Conservation (phyloP, 2,113 vertebrate genomes). For the Vulpes vulpes region DNA sequence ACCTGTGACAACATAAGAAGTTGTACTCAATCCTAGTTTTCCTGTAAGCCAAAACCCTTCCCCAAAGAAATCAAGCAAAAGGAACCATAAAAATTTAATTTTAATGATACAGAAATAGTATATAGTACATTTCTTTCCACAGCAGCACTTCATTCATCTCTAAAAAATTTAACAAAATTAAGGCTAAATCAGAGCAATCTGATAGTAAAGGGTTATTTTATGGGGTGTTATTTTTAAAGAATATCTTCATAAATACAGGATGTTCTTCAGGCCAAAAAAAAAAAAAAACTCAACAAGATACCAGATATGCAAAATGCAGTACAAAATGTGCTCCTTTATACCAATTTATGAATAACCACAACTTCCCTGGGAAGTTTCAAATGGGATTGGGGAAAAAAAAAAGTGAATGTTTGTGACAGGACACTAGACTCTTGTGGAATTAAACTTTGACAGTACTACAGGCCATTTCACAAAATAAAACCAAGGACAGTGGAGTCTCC, state of each 20-base stretch:
- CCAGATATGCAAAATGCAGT: constrained; percentile 20
- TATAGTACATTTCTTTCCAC: constrained; percentile 80
- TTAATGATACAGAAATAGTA: constrained; percentile 83
- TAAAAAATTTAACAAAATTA: constrained; percentile 83
- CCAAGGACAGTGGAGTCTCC: background rate
- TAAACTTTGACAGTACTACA: background rate
- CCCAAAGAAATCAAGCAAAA: constrained; percentile 71
- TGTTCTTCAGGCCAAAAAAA: constrained; percentile 49
- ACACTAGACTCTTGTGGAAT: background rate
- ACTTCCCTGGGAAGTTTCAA: background rate
- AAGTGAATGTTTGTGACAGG: background rate
- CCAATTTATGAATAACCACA: background rate
- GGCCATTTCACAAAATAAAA: background rate
- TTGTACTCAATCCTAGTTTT: background rate
- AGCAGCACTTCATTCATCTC: constrained; percentile 76
- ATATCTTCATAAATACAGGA: constrained; percentile 70
- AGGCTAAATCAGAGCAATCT: constrained; percentile 80
- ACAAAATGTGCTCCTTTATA: constrained; percentile 34
- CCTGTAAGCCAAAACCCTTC: background rate
- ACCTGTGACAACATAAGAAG: accelerated
- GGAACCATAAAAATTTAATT: constrained; percentile 77
- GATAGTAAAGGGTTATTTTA: constrained; percentile 67
- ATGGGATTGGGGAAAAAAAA: background rate
- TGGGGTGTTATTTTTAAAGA: constrained; percentile 46
- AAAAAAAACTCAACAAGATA: background rate